Evolutionary conservation across 64 coral and sea anemone genomes (phyloP).

Genomic region (Cladopsammia gracilis): DNA sequence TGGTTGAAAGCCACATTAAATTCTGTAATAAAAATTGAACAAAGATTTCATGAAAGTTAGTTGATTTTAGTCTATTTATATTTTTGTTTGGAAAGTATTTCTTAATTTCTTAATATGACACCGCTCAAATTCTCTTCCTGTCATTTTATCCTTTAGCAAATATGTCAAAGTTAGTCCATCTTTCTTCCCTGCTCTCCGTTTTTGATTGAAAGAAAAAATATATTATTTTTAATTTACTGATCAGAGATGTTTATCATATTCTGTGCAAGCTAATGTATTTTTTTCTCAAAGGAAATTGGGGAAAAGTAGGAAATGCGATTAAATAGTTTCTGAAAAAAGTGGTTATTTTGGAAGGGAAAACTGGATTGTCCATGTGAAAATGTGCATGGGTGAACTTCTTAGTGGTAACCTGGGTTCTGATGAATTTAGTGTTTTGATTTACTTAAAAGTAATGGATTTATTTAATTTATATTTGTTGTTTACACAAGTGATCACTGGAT

Average conservation of each 20-base stretch:
- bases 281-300: too few species aligned
- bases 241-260: neutral
- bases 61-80: neutral
- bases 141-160: neutral
- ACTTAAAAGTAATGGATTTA: neutral
- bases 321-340: too few species aligned
- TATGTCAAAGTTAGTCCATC: neutral
- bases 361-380: too few species aligned
- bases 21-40: neutral
- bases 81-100: neutral
- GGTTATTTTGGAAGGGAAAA: too few species aligned
- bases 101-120: neutral
- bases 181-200: neutral
- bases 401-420: neutral
- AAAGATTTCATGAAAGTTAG: neutral
- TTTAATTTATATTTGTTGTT: neutral
- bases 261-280: neutral
- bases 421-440: neutral
- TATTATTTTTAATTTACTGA: neutral
- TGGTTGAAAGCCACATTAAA: slow-evolving; percentile 44
- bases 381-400: neutral
- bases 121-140: neutral
- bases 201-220: neutral
- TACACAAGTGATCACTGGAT: neutral
- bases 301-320: too few species aligned